Conservation (phyloP, 2,888 invertebrate species). For the Caradrina clavipalpis region DNA sequence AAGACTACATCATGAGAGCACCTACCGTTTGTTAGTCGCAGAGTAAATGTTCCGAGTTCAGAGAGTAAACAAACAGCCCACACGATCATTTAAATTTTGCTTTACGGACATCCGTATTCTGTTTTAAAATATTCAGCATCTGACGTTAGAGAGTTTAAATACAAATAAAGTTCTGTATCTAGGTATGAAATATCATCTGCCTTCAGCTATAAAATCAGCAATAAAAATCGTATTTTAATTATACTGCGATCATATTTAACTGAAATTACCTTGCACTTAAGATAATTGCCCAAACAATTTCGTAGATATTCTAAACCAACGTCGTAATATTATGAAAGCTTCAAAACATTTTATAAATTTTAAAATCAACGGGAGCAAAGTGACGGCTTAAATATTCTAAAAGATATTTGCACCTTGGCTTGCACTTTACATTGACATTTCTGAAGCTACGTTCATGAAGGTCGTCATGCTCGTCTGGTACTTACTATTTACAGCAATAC, state of each 20-base stretch:
- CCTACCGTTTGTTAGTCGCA: slow-evolving; percentile 16
- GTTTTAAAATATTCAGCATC: slow-evolving; percentile 40
- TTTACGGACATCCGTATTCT: slow-evolving; percentile 35
- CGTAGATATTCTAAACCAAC: background rate
- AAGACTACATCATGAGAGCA: slow-evolving; percentile 10
- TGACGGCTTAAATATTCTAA: slow-evolving; percentile 8
- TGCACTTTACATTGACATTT: background rate
- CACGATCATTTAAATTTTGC: slow-evolving; percentile 41
- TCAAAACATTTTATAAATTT: slow-evolving; percentile 2
- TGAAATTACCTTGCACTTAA: background rate
- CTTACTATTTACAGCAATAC: background rate
- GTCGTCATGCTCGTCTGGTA: background rate
- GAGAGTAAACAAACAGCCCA: slow-evolving; percentile 28
- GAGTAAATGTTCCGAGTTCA: slow-evolving; percentile 5
- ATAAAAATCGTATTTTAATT: no score
- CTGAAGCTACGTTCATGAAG: background rate
- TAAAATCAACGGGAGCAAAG: background rate
- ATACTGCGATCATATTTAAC: no score
- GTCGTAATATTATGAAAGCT: slow-evolving; percentile 4
- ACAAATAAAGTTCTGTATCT: slow-evolving; percentile 15
- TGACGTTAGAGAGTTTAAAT: slow-evolving; percentile 24
- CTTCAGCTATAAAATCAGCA: slow-evolving; percentile 5
- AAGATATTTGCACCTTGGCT: background rate
- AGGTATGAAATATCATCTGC: background rate
- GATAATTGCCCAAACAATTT: background rate